phyloP scores from a whole-genome alignment of 2,797 vertebrate genomes.

The Leptodactylus fallax region DNA sequence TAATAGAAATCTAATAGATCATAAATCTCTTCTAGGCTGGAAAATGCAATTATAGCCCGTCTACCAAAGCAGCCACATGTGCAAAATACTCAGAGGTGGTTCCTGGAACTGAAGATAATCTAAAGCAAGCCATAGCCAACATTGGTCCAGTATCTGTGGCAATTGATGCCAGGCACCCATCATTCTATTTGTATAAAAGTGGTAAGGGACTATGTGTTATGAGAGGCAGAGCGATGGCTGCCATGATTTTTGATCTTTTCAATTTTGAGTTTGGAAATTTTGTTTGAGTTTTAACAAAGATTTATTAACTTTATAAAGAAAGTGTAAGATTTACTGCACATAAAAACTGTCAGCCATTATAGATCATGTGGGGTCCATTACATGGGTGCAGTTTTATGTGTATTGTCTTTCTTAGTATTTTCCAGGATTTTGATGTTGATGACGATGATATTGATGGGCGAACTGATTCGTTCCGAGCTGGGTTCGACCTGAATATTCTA shows the following conservation, averaged over 20 bases:
- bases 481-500: no score
- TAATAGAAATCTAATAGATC: no score
- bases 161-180: conserved; percentile 78
- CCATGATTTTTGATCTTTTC: neutral
- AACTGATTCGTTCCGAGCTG: no score
- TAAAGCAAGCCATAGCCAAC: conserved; percentile 79
- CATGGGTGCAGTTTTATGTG: no score
- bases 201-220: conserved; percentile 71
- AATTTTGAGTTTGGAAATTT: neutral
- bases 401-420: no score
- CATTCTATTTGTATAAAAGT: conserved; percentile 80
- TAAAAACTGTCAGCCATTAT: no score
- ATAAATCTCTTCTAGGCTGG: conserved; percentile 70
- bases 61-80: conserved; percentile 82
- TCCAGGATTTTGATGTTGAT: no score
- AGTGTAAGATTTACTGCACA: no score
- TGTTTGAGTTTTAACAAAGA: neutral
- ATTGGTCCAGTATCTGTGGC: conserved; percentile 86
- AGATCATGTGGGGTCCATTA: no score
- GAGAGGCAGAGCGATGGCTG: neutral
- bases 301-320: no score
- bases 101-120: conserved; percentile 69
- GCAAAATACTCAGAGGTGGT: conserved; percentile 76
- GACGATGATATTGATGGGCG: no score
- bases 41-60: conserved; percentile 77